Conservation (phyloP, 2,113 vertebrate species). For the Eubucco bourcierii region DNA sequence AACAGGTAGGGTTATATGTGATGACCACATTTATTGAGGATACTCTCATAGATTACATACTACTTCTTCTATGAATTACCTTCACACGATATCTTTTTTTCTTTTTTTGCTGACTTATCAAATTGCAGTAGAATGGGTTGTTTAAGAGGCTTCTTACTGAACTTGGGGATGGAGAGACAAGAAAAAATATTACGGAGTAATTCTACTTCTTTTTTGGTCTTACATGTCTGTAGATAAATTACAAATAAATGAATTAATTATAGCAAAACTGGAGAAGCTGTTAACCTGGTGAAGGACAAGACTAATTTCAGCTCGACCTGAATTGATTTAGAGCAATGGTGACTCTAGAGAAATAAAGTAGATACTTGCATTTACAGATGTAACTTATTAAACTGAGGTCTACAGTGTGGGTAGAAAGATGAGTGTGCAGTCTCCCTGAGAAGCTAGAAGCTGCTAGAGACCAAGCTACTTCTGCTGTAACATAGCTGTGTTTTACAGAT, state of each 20-base stretch:
- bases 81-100: background rate
- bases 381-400: conserved; percentile 8
- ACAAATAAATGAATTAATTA: conserved; percentile 19
- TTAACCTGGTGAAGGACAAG: conserved; percentile 57
- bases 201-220: conserved; percentile 34
- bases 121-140: background rate
- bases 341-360: conserved; percentile 56
- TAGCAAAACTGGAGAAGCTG: conserved; percentile 19
- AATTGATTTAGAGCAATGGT: conserved; percentile 52
- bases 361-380: conserved; percentile 21
- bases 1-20: background rate
- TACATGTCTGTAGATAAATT: background rate
- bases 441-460: background rate
- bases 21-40: background rate
- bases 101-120: background rate
- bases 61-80: background rate
- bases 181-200: background rate
- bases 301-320: conserved; percentile 62
- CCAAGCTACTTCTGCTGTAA: background rate
- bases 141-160: background rate
- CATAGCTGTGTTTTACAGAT: background rate
- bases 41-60: background rate
- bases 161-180: background rate
- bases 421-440: background rate
- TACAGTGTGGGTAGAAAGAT: background rate